Conservation (phyloP, 2,888 invertebrate species). For the Hemaris fuciformis region DNA sequence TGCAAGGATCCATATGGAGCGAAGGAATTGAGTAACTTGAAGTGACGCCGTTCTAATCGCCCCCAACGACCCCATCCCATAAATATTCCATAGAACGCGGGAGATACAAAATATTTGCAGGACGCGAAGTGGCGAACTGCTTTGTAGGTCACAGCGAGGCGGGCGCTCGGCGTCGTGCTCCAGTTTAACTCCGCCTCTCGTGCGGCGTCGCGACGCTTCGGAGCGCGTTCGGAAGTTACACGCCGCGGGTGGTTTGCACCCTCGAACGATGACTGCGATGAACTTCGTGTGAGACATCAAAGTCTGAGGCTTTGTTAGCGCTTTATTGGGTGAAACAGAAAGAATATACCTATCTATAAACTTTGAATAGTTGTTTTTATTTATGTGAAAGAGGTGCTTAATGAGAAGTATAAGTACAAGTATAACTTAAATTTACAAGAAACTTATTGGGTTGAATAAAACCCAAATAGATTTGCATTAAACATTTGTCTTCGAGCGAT, state of each 20-base stretch:
- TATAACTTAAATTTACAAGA: too few relatives aligned
- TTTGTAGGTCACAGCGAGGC: conserved; percentile 64
- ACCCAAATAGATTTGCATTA: too few relatives aligned
- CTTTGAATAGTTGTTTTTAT: too few relatives aligned
- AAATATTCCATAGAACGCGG: conserved; percentile 67
- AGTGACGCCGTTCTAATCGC: conserved; percentile 73
- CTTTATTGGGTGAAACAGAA: neutral
- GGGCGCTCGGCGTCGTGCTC: conserved; percentile 50
- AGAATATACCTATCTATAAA: neutral
- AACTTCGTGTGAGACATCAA: conserved; percentile 4
- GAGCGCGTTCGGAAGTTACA: neutral
- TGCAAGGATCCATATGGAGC: conserved; percentile 60
- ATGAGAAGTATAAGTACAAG: too few relatives aligned
- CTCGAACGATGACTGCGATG: neutral
- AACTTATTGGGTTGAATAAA: too few relatives aligned
- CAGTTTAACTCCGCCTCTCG: conserved; percentile 52
- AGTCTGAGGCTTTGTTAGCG: conserved; percentile 11
- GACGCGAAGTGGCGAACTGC: conserved; percentile 40
- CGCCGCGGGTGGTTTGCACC: conserved; percentile 12
- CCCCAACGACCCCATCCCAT: conserved; percentile 55
- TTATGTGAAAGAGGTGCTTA: too few relatives aligned
- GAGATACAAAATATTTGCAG: conserved; percentile 59
- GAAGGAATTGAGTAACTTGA: conserved; percentile 59
- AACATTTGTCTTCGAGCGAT: too few relatives aligned
- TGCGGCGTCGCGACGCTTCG: conserved; percentile 40